Conservation (phyloP, 1,140 invertebrate genomes). For the Heliconius eleuchia region DNA sequence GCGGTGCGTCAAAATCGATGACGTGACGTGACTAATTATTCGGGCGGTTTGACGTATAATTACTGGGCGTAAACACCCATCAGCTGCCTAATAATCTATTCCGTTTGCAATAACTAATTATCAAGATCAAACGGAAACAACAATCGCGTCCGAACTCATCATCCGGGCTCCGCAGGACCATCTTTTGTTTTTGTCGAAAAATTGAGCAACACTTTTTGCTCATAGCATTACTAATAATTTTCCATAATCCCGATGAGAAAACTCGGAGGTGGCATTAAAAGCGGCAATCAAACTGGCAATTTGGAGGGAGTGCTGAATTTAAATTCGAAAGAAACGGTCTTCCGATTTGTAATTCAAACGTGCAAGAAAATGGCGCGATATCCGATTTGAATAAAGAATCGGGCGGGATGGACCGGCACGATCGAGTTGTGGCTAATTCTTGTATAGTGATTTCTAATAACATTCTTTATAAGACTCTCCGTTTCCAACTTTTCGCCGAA, state of each 20-base stretch:
- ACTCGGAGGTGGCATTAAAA: slow-evolving; percentile 64
- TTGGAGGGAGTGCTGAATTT: slow-evolving; percentile 67
- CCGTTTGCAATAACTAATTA: slow-evolving; percentile 72
- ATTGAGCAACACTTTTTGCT: slow-evolving; percentile 42
- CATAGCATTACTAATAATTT: slow-evolving; percentile 54
- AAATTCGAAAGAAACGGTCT: slow-evolving; percentile 70
- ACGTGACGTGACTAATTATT: slow-evolving; percentile 52
- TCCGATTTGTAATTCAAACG: slow-evolving; percentile 78
- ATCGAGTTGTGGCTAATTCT: slow-evolving; percentile 29
- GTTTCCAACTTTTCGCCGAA: too few species aligned
- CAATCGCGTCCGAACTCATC: slow-evolving; percentile 57
- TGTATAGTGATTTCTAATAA: slow-evolving; percentile 32
- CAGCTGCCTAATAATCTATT: slow-evolving; percentile 64
- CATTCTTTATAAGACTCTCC: not conserved
- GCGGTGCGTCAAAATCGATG: slow-evolving; percentile 46
- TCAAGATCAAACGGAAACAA: slow-evolving; percentile 72
- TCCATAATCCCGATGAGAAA: slow-evolving; percentile 64
- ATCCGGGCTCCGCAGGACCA: slow-evolving; percentile 38
- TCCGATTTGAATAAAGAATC: slow-evolving; percentile 75
- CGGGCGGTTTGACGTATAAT: slow-evolving; percentile 59
- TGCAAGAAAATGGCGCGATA: slow-evolving; percentile 72
- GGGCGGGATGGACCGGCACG: slow-evolving; percentile 38
- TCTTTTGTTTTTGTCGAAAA: slow-evolving; percentile 54
- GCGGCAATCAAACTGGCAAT: slow-evolving; percentile 72
- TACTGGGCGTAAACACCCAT: slow-evolving; percentile 53